Evolutionary conservation across 2,888 invertebrate species (phyloP), one percentile per base, ranked within the genome.

Genomic region (Spisula solida): DNA sequence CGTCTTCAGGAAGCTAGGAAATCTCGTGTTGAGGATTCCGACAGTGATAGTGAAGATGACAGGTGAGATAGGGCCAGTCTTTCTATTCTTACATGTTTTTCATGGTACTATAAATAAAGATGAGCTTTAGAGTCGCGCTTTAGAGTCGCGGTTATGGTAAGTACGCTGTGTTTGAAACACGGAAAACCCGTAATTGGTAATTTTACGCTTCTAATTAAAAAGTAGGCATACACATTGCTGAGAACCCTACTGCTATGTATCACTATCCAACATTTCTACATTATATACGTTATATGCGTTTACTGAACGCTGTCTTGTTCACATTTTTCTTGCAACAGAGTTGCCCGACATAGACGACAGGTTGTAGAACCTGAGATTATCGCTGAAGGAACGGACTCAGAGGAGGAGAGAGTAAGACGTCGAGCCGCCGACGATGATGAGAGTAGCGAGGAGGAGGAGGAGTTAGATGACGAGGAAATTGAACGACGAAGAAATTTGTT

Each of bases 401-500:
- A 95, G 81, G 93, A 93, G 25, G 95, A 94, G 55, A 92, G 89
- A 47, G 91, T 92, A 47, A 85, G 93, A 29, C 91, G 93, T 20
- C 88, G 94, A 12, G 93, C 92, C 29, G 94, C 94, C 81, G 95
- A 94, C 66, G 95, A 94, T 66, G 95, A 95, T 66, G 94, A 94
- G 51, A 94, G 94, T 34, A 94, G 93, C 75, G 95, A 95, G 82
- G 96, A 95, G 56, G 96, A 96, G 82, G 96, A 96, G 84, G 96
- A 96, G 79, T 88, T 96, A n/a, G 96, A 96, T 93, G 96, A 96
- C 86, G 96, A 96, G 95, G 96, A 96, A 94, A 96, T 96, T 78
- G 99, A 99, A 96, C 97, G 97, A 93, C 97, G 98, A n/a, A 97
- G 99, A 88, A 97, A 98, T 56, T 97, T 97, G 90, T 96, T 98